Conservation (phyloP, 1,140 invertebrate species). For the Oncopeltus fasciatus region DNA sequence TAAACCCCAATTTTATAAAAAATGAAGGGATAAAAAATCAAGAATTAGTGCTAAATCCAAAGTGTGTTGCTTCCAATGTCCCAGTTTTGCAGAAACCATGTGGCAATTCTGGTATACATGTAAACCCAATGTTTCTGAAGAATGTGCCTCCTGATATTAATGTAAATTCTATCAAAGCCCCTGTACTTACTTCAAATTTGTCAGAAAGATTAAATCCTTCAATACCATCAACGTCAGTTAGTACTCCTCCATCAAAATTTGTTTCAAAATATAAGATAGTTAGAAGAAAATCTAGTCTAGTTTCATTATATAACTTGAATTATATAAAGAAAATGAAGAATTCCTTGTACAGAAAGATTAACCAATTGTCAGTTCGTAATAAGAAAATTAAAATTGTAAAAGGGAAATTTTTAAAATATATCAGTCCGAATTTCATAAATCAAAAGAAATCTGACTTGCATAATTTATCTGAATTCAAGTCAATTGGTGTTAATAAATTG, state of each 20-base stretch:
- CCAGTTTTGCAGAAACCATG: neutral
- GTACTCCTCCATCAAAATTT: neutral
- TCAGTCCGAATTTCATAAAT: neutral
- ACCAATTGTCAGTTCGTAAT: neutral
- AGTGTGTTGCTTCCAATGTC: too few species aligned
- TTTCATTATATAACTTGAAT: too few species aligned
- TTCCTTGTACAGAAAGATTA: too few species aligned
- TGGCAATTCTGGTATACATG: neutral
- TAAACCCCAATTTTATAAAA: conserved; percentile 9
- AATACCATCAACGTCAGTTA: too few species aligned
- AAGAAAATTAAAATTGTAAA: neutral
- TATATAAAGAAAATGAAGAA: too few species aligned
- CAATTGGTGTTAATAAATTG: neutral
- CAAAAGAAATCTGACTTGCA: neutral
- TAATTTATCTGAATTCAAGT: neutral
- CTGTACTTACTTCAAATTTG: too few species aligned
- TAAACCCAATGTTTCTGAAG: conserved; percentile 3
- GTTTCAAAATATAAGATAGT: neutral
- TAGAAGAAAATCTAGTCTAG: neutral
- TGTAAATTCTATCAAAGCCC: too few species aligned
- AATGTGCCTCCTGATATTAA: neutral
- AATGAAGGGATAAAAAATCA: too few species aligned
- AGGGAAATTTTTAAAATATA: neutral
- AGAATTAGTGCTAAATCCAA: too few species aligned
- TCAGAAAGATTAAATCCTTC: too few species aligned